Evolutionary conservation across 2,113 vertebrate species (phyloP).

Genomic region (Callaeas wilsoni): DNA sequence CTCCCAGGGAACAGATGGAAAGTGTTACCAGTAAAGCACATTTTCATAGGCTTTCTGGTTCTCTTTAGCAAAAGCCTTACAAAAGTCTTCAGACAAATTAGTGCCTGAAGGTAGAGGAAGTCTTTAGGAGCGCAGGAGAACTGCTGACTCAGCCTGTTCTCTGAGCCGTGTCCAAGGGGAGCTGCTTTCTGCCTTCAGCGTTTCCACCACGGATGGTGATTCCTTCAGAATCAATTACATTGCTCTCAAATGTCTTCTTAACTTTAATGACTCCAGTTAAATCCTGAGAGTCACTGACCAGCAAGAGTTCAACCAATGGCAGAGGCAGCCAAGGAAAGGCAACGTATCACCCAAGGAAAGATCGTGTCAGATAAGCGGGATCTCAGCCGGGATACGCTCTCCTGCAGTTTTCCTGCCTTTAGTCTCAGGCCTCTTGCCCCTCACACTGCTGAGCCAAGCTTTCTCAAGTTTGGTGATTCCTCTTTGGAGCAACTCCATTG

Average conservation of each 20-base stretch:
- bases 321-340: background rate
- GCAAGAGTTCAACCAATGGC: background rate
- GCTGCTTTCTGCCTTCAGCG: constrained; percentile 8
- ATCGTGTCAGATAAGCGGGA: background rate
- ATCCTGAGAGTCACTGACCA: background rate
- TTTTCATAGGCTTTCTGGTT: constrained; percentile 71
- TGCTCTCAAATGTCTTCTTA: constrained; percentile 49
- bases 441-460: background rate
- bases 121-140: constrained; percentile 49
- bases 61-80: constrained; percentile 66
- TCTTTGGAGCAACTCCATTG: background rate
- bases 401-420: background rate
- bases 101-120: constrained; percentile 72
- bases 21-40: constrained; percentile 60
- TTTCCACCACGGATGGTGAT: constrained; percentile 16
- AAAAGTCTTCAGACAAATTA: constrained; percentile 70
- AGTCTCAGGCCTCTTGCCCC: background rate
- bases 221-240: constrained; percentile 60
- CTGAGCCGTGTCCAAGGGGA: background rate
- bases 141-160: constrained; percentile 67
- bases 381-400: background rate
- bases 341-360: background rate
- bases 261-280: constrained; percentile 46
- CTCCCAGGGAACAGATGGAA: constrained; percentile 68
- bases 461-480: background rate